These are phyloP conservation scores for Trissonchulus latispiculum DNA, from an alignment of 2,888 invertebrate genomes.

Conservation along the genomic window DNA sequence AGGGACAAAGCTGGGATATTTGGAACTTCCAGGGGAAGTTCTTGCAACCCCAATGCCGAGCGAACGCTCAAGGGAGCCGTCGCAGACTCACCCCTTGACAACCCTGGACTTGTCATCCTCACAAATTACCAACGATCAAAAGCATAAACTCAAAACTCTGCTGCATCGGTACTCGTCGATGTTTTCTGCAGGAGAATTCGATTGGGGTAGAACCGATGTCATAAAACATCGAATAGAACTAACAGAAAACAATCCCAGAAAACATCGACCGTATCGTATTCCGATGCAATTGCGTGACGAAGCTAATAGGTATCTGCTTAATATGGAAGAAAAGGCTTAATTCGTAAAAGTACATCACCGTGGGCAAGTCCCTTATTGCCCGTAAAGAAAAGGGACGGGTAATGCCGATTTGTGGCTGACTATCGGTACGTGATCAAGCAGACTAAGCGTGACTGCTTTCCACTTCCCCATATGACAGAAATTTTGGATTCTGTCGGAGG, in stretches of 20 bases:
- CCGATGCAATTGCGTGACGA: too few relatives aligned
- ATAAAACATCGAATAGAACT: background rate
- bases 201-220: background rate
- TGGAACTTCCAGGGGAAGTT: too few relatives aligned
- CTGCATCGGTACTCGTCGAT: background rate
- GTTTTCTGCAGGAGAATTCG: background rate
- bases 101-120: too few relatives aligned
- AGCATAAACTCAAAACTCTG: background rate
- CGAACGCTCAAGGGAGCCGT: too few relatives aligned
- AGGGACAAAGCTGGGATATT: too few relatives aligned
- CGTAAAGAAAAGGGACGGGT: conserved; percentile 11
- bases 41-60: too few relatives aligned
- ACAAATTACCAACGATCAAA: background rate
- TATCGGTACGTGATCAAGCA: background rate
- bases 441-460: conserved; percentile 17
- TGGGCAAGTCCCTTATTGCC: conserved; percentile 12
- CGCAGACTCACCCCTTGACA: too few relatives aligned
- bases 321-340: too few relatives aligned
- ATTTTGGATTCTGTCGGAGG: background rate
- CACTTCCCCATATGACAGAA: conserved; percentile 8
- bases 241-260: too few relatives aligned
- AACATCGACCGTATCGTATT: too few relatives aligned
- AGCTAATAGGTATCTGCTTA: too few relatives aligned
- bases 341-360: background rate
- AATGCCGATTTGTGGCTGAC: background rate